A percentile compares a stretch with the other conserved stretches of the same genome.
phyloP scores from a whole-genome alignment of 2,797 vertebrate species.

The Chanos chanos region DNA sequence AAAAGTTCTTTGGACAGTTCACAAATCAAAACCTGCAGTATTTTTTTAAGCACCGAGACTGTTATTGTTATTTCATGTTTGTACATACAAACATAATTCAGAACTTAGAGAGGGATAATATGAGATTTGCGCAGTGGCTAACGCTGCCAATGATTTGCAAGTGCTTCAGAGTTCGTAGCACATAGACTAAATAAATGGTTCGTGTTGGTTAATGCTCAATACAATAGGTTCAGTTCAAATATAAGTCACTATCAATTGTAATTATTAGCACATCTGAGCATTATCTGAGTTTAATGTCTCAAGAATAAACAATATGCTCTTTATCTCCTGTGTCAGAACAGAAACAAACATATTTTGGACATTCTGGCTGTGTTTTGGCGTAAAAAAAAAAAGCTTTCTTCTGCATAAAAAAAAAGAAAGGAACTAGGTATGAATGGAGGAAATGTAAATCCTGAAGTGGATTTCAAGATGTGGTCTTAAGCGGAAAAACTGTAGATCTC shows the following conservation, averaged over 20 bases:
- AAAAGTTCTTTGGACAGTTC: slow-evolving; percentile 72
- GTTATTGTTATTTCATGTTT: slow-evolving; percentile 79
- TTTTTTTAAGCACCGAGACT: slow-evolving; percentile 71
- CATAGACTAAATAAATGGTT: no score
- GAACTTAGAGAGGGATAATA: slow-evolving; percentile 59
- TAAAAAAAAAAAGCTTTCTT: slow-evolving; percentile 42
- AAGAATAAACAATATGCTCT: slow-evolving; percentile 45
- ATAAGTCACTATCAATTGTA: slow-evolving; percentile 40
- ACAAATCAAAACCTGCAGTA: slow-evolving; percentile 75
- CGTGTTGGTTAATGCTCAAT: no score
- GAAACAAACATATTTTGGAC: slow-evolving; percentile 16
- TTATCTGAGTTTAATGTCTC: slow-evolving; percentile 41
- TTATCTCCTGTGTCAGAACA: slow-evolving; percentile 37
- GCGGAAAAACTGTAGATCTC: slow-evolving; percentile 75
- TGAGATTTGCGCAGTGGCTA: slow-evolving; percentile 52
- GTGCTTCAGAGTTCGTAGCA: background rate
- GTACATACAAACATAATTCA: slow-evolving; percentile 73
- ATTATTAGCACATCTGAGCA: slow-evolving; percentile 59
- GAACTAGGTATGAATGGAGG: slow-evolving; percentile 51
- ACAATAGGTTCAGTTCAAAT: no score
- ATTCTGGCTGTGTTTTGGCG: slow-evolving; percentile 6
- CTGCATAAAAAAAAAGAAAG: slow-evolving; percentile 45
- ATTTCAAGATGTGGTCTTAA: slow-evolving; percentile 82
- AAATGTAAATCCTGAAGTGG: slow-evolving; percentile 74
- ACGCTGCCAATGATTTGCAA: slow-evolving; percentile 44